phyloP scores from a whole-genome alignment of 2,888 invertebrate species.

The Rhagophthalmus giganteus region DNA sequence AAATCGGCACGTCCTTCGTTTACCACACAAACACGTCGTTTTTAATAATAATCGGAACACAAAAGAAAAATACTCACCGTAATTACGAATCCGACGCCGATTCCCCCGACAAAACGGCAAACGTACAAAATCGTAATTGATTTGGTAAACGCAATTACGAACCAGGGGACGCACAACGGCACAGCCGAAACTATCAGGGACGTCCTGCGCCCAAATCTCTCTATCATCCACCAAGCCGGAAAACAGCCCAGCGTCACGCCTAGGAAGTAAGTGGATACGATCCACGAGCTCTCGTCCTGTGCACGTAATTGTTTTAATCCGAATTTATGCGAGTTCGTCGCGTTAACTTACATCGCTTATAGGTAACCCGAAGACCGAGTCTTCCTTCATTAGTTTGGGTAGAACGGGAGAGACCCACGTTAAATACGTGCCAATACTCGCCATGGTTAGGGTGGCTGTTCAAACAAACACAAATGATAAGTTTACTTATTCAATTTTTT shows the following conservation, averaged over 20 bases:
- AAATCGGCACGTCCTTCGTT: slow-evolving; percentile 60
- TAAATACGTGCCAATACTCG: slow-evolving; percentile 33
- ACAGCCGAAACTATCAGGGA: slow-evolving; percentile 58
- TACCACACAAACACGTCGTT: too few relatives aligned
- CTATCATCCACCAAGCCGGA: too few relatives aligned
- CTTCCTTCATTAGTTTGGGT: slow-evolving; percentile 52
- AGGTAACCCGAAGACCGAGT: slow-evolving; percentile 17
- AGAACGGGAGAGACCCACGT: slow-evolving; percentile 63
- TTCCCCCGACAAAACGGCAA: slow-evolving; percentile 67
- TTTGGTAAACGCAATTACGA: slow-evolving; percentile 39
- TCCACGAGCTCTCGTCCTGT: too few relatives aligned
- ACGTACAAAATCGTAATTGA: slow-evolving; percentile 59
- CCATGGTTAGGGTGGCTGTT: background rate
- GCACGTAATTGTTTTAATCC: too few relatives aligned
- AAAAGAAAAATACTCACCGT: too few relatives aligned
- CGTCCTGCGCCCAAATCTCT: slow-evolving; percentile 60
- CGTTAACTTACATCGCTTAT: background rate
- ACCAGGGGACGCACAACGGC: slow-evolving; percentile 60
- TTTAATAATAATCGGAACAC: too few relatives aligned
- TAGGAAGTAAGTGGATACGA: too few relatives aligned
- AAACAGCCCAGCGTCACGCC: too few relatives aligned
- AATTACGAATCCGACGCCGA: slow-evolving; percentile 64
- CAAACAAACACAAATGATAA: too few relatives aligned
- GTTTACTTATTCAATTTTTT: too few relatives aligned
- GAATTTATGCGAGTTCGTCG: too few relatives aligned